Percentiles rank a stretch among this genome's conserved stretches.
These are phyloP conservation scores for Serripes groenlandicus DNA, from an alignment of 2,888 invertebrate species.

Conservation along the genomic window DNA sequence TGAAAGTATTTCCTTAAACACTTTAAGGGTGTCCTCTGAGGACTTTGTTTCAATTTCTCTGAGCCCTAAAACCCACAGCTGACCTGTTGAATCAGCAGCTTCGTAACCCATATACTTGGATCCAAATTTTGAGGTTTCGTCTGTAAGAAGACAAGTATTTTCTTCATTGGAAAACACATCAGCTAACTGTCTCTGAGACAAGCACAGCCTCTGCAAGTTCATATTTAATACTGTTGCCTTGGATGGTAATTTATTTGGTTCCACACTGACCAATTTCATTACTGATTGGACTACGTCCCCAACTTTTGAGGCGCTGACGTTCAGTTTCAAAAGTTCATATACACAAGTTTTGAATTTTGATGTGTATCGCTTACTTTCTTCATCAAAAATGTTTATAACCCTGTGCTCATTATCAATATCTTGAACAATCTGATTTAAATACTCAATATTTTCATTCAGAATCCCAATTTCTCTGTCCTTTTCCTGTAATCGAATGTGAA, in stretches of 20 bases:
- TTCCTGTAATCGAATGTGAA: conserved; percentile 12
- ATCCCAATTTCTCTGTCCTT: not conserved
- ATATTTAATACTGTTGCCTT: conserved; percentile 47
- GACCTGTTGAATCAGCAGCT: conserved; percentile 35
- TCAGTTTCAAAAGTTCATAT: conserved; percentile 46
- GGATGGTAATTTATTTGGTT: conserved; percentile 40
- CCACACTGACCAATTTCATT: conserved; percentile 45
- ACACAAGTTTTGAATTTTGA: conserved; percentile 41
- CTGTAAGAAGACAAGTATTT: conserved; percentile 43
- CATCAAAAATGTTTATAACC: conserved; percentile 35
- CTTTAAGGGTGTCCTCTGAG: conserved; percentile 31
- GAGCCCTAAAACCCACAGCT: conserved; percentile 55
- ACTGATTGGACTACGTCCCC: conserved; percentile 27
- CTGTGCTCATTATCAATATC: conserved; percentile 11
- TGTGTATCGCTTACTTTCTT: conserved; percentile 28
- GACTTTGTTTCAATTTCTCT: conserved; percentile 59
- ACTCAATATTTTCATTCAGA: conserved; percentile 30
- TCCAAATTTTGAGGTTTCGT: conserved; percentile 56
- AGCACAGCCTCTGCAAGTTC: conserved; percentile 50
- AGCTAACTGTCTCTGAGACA: conserved; percentile 45
- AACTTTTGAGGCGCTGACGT: conserved; percentile 54
- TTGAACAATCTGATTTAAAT: conserved; percentile 14
- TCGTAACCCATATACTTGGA: conserved; percentile 53
- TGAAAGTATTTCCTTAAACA: conserved; percentile 41
- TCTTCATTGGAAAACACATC: conserved; percentile 48